Base-by-base conservation (phyloP, 2,888 invertebrate species). In the Toxonevra muliebris region DNA sequence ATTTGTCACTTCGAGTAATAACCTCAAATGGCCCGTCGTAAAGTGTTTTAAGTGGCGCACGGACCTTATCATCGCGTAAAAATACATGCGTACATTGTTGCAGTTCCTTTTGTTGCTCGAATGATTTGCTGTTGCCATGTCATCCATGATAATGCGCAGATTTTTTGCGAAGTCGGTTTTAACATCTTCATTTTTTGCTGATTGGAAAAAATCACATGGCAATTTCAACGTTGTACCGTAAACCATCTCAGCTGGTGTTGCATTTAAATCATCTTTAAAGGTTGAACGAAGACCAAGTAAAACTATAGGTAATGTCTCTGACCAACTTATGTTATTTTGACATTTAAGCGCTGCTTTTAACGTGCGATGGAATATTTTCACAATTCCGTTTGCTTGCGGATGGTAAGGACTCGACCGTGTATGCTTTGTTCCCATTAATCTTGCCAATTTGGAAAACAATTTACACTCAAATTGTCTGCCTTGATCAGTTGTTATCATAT, bases 161-260 rank as follows among this genome's bases (percentile, higher is more conserved):
- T n/a, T n/a, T n/a, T n/a, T n/a, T n/a, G n/a, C n/a, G n/a, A n/a
- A n/a, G n/a, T n/a, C n/a, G n/a, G n/a, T n/a, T n/a, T n/a, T n/a
- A n/a, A n/a, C n/a, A n/a, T n/a, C n/a, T n/a, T n/a, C n/a, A n/a
- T n/a, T n/a, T n/a, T n/a, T n/a, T n/a, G n/a, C n/a, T n/a, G n/a
- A n/a, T n/a, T n/a, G n/a, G n/a, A n/a, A n/a, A n/a, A 72, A 68
- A 12, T 73, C 71, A 12, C 73, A 62, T 4, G 69, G 71, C 12
- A 73, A 48, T 10, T 60, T 58, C 1, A 74, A 42, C 10, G 68
- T 63, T 1, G 59, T 45, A 4, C 72, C 71, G 30, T 70, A 74
- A 1, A 71, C 43, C 65, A 73, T 69, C 42, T 71, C 72, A 1
- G 70, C 66, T 10, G 69, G 64, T 1, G 68, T 67, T 9, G 69